Evolutionary conservation across 2,888 invertebrate genomes (phyloP).

Genomic region (Drosophila setosimentum): DNA sequence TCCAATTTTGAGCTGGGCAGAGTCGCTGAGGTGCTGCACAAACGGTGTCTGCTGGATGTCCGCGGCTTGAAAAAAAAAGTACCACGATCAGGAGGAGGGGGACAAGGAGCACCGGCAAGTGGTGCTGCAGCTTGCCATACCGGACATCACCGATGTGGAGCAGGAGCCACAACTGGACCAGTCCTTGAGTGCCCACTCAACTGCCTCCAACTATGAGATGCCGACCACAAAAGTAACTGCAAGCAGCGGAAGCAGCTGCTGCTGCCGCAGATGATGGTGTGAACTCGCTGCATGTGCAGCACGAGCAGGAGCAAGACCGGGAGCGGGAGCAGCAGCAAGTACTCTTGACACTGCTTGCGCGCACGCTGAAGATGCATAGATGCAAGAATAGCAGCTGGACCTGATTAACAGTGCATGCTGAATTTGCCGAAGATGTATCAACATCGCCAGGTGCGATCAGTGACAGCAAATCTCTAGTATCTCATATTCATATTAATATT

Average conservation of each 20-base stretch:
- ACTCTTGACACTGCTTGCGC: constrained; percentile 54
- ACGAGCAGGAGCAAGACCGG: no score
- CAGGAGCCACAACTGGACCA: constrained; percentile 48
- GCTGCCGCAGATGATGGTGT: not conserved
- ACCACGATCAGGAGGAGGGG: constrained; percentile 8
- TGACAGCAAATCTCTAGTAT: constrained; percentile 46
- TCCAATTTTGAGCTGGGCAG: constrained; percentile 59
- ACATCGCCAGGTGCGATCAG: constrained; percentile 23
- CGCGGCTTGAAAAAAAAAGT: no score
- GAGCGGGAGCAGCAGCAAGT: constrained; percentile 16
- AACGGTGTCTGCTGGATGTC: constrained; percentile 11
- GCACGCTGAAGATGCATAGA: constrained; percentile 57
- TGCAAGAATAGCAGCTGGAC: constrained; percentile 60
- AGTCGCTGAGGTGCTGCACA: constrained; percentile 29
- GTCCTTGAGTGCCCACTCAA: constrained; percentile 44
- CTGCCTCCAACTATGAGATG: constrained; percentile 16
- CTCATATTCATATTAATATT: no score
- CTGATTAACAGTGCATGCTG: constrained; percentile 48
- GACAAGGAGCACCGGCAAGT: not conserved
- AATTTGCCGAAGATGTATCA: constrained; percentile 36
- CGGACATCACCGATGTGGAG: constrained; percentile 62
- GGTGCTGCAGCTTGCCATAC: constrained; percentile 54
- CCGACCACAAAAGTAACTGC: constrained; percentile 1
- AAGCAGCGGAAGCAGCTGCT: no score
- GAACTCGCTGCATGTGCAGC: not conserved